These are phyloP conservation scores for Yponomeuta sedellus DNA, from an alignment of 2,888 invertebrate genomes.

Conservation along the genomic window DNA sequence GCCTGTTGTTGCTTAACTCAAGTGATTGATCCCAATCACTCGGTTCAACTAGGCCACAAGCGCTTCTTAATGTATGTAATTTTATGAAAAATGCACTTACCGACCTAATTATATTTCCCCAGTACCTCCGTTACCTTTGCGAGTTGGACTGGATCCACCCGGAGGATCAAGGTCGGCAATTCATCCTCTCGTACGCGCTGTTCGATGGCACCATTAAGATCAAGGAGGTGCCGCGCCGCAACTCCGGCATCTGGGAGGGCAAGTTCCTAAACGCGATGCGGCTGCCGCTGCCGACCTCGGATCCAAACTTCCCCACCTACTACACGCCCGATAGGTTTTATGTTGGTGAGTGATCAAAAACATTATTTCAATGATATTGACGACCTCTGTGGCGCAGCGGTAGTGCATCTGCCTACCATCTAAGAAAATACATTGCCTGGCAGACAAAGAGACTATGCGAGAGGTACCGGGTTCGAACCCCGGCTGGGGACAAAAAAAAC, in stretches of 20 bases:
- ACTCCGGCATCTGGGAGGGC: conserved; percentile 86
- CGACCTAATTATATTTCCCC: conserved; percentile 15
- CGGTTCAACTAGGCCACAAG: too few relatives aligned
- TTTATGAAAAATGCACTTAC: too few relatives aligned
- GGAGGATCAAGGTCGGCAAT: conserved; percentile 84
- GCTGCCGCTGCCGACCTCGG: conserved; percentile 81
- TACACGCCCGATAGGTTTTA: conserved; percentile 87
- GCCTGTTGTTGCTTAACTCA: too few relatives aligned
- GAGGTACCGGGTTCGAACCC: too few relatives aligned
- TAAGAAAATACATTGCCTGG: too few relatives aligned
- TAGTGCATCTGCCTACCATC: too few relatives aligned
- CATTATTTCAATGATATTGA: too few relatives aligned
- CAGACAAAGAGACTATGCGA: too few relatives aligned
- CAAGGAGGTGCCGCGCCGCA: conserved; percentile 81
- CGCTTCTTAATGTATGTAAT: too few relatives aligned
- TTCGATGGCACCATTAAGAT: conserved; percentile 86
- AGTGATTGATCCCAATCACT: too few relatives aligned
- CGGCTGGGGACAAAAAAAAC: too few relatives aligned
- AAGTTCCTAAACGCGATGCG: conserved; percentile 82
- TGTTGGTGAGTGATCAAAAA: conserved; percentile 76
- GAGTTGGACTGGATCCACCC: conserved; percentile 86
- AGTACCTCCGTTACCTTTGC: conserved; percentile 84
- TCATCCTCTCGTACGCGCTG: conserved; percentile 85
- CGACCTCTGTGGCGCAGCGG: too few relatives aligned
- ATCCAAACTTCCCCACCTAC: conserved; percentile 82